Conservation (phyloP, 1,140 invertebrate genomes). For the Caligus rogercresseyi region DNA sequence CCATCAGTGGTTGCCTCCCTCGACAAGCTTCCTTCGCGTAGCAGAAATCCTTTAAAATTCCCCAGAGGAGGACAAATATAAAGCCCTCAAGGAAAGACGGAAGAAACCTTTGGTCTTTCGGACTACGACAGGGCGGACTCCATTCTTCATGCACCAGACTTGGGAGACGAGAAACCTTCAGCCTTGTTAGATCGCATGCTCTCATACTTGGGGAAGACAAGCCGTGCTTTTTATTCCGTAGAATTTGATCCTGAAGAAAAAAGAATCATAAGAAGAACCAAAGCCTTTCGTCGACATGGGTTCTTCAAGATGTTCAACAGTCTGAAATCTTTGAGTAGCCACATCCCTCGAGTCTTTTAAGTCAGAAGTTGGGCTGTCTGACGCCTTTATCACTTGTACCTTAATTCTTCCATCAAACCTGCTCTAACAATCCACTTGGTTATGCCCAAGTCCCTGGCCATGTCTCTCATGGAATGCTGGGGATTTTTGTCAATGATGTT, state of each 20-base stretch:
- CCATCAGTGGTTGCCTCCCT: too few species aligned
- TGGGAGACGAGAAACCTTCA: too few species aligned
- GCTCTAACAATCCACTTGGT: not conserved
- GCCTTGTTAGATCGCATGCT: too few species aligned
- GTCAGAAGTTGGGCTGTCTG: not conserved
- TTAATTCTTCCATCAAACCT: not conserved
- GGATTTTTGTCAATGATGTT: not conserved
- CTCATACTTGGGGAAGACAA: too few species aligned
- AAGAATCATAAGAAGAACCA: not conserved
- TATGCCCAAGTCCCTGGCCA: not conserved
- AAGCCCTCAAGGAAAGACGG: too few species aligned
- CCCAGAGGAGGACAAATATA: too few species aligned
- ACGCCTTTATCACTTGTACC: not conserved
- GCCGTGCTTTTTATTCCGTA: too few species aligned
- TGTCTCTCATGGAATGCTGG: not conserved
- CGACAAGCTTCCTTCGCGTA: too few species aligned
- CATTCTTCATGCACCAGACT: too few species aligned
- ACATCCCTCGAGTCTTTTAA: not conserved
- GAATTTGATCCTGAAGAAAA: not conserved
- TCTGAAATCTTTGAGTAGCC: not conserved
- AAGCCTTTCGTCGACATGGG: not conserved
- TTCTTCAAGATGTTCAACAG: not conserved
- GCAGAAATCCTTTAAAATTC: too few species aligned
- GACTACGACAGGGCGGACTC: too few species aligned
- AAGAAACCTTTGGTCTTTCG: too few species aligned